phyloP scores from a whole-genome alignment of 2,888 invertebrate species.

The Ennomos fuscantarius region DNA sequence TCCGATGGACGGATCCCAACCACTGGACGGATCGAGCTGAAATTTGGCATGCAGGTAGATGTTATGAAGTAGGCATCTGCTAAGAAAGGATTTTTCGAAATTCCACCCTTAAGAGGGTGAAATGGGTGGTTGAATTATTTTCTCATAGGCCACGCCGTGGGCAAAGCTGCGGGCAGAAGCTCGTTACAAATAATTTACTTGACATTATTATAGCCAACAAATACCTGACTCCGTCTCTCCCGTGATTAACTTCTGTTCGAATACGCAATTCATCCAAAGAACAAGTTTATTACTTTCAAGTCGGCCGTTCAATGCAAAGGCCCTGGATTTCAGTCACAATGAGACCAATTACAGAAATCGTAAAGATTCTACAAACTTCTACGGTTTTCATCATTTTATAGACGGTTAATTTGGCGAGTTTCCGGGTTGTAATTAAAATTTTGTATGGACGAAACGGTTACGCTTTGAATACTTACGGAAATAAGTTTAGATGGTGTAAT shows the following conservation, averaged over 20 bases:
- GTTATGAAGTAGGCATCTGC: too few relatives aligned
- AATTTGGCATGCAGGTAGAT: too few relatives aligned
- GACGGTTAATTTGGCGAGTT: slow-evolving; percentile 48
- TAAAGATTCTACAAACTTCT: slow-evolving; percentile 58
- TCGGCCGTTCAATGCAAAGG: slow-evolving; percentile 61
- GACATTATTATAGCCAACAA: slow-evolving; percentile 21
- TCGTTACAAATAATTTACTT: not conserved
- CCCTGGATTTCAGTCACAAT: slow-evolving; percentile 61
- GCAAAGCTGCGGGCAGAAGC: too few relatives aligned
- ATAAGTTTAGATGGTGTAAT: not conserved
- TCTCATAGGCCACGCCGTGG: too few relatives aligned
- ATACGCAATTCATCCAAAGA: slow-evolving; percentile 73
- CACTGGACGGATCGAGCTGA: too few relatives aligned
- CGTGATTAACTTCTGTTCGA: slow-evolving; percentile 67
- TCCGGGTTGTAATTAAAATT: slow-evolving; percentile 27
- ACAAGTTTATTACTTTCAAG: slow-evolving; percentile 76
- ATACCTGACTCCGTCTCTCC: slow-evolving; percentile 42
- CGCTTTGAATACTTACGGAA: slow-evolving; percentile 3
- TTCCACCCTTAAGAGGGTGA: too few relatives aligned
- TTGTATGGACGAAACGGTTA: slow-evolving; percentile 15
- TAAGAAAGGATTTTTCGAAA: too few relatives aligned
- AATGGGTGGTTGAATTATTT: too few relatives aligned
- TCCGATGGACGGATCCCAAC: too few relatives aligned
- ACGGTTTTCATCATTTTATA: slow-evolving; percentile 54
- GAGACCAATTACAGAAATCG: slow-evolving; percentile 70